phyloP scores from a whole-genome alignment of 2,113 vertebrate species.

The Pachyramphus minor region DNA sequence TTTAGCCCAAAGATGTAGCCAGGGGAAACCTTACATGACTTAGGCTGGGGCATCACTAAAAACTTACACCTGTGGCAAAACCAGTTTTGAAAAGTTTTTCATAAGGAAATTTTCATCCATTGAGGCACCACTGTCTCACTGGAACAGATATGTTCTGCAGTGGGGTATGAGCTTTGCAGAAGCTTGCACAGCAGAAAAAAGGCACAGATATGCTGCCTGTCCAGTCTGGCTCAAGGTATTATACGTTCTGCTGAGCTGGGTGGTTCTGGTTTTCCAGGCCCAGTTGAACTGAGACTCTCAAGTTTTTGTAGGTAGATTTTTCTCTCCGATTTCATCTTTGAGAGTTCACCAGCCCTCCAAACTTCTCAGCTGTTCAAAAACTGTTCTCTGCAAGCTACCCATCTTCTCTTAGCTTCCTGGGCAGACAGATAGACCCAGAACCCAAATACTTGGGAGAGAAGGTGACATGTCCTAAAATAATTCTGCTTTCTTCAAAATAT shows the following conservation, averaged over 20 bases:
- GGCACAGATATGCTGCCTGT: not conserved
- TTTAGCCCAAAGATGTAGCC: not conserved
- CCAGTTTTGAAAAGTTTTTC: not conserved
- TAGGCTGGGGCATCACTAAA: not conserved
- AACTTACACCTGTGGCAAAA: not conserved
- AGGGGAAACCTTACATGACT: not conserved
- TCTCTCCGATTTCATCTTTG: not conserved
- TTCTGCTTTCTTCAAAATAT: not conserved
- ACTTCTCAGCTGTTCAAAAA: not conserved
- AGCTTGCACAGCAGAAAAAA: not conserved
- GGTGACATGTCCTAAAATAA: not conserved
- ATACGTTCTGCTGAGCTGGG: not conserved
- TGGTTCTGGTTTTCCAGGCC: not conserved
- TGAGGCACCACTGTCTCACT: rapidly evolving
- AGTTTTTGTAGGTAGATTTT: not conserved
- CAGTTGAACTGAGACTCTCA: not conserved
- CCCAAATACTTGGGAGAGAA: not conserved
- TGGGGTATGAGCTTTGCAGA: not conserved
- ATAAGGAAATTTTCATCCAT: not conserved
- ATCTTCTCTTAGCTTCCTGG: not conserved
- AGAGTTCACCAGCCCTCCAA: not conserved
- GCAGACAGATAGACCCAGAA: not conserved
- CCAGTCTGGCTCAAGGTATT: not conserved
- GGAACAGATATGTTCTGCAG: not conserved
- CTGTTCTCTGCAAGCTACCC: not conserved